phyloP scores from a whole-genome alignment of 2,113 vertebrate genomes.

The Lichenostomus cassidix region DNA sequence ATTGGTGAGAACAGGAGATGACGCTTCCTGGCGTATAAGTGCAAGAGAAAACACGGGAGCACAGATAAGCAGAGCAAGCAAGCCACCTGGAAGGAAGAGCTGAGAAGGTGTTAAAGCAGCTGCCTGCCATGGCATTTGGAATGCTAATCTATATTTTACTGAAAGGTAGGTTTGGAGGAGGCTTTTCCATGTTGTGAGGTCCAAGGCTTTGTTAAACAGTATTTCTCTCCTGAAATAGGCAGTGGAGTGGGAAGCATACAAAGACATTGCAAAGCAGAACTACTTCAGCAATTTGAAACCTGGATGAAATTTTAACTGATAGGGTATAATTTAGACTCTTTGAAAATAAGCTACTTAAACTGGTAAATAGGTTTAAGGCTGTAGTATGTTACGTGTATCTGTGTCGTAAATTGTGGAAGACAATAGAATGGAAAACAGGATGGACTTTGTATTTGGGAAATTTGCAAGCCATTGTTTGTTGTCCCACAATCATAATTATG shows the following conservation, averaged over 20 bases:
- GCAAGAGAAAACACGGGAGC: conserved; percentile 58
- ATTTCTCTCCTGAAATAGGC: not conserved
- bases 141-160: conserved; percentile 69
- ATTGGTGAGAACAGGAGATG: conserved; percentile 76
- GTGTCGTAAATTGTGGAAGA: not conserved
- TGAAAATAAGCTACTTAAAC: not conserved
- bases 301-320: not conserved
- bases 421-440: not conserved
- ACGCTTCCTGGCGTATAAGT: conserved; percentile 76
- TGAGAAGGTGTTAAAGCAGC: conserved; percentile 29
- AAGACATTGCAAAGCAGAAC: not conserved
- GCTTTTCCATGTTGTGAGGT: not conserved
- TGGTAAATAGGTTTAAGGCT: not conserved
- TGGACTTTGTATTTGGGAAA: not conserved
- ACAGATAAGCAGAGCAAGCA: conserved; percentile 58
- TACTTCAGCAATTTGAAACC: not conserved
- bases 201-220: not conserved
- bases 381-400: not conserved
- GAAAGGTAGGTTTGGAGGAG: conserved; percentile 65
- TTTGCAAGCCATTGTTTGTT: not conserved
- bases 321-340: not conserved
- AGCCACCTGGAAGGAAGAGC: conserved; percentile 33
- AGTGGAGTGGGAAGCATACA: not conserved
- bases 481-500: not conserved
- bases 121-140: conserved; percentile 67